Base-by-base conservation (phyloP, 2,888 invertebrate species). In the Yponomeuta evonymella region DNA sequence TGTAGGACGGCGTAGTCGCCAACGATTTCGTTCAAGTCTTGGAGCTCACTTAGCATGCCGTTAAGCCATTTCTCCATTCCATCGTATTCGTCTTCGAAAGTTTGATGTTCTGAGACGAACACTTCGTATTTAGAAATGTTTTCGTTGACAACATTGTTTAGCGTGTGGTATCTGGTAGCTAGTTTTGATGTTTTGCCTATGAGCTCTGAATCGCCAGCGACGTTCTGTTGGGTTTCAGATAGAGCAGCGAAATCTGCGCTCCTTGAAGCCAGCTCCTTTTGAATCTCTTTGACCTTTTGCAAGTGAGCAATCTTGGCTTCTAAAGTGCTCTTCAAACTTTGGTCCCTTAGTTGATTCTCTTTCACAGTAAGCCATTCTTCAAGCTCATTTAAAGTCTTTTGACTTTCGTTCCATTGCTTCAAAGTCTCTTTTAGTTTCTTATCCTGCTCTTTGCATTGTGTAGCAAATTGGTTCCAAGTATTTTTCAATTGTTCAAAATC, bases 301-400 rank as follows among this genome's bases (percentile, higher is more conserved):
- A 97, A 89, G 85, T 98, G 96, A 10, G 93, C 93, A 74, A 94
- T 93, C 86, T 98, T 98, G 2, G 97, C 94, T 76, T 96, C 96
- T 51, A 97, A 94, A 4, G 96, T 96, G 79, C 95, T 97, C 84
- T 97, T 97, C 2, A 98, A 93, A 75, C 97, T 96, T 85, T 97
- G 97, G 82, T 98, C 97, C 85, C 98, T 96, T 0, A 98, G 94
- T 81, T 96, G 95, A 69, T 94, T 94, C 87, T 98, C 98, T 81
- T 96, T 96, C 70, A 95, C 93, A 81, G 96, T 97, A 70, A 97
- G 93, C 98, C 98, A 98, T 69, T 94, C 93, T 79, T 96, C 96
- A 2, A 98, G 90, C 72, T 94, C 94, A 75, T 97, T 96, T 51
- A 97, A 94, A 30, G 95, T 93, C 69, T 94, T 94, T 78, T 97